Base-by-base conservation (phyloP, 1,140 invertebrate species). In the Scaptomyza graminum region DNA sequence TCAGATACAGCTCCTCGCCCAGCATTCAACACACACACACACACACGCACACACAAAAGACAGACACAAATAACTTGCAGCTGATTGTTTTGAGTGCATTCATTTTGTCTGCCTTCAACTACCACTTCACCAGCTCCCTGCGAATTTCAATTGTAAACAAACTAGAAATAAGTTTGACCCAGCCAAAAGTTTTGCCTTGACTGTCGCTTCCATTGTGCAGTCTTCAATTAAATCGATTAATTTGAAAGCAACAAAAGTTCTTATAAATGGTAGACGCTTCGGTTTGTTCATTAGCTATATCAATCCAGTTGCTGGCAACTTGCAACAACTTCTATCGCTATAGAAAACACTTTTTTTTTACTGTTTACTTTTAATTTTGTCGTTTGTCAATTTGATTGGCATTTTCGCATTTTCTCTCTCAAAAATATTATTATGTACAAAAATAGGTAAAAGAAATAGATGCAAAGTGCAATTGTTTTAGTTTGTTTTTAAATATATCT, bases 171-270 rank as follows among this genome's bases (percentile, higher is more conserved):
- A 72, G 55, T 67, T 59, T 37, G 37, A 43, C 60, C 56, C 55
- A 47, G 16, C 28, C n/a, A 49, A 75, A 81, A 81, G 46, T 83
- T 62, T 69, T 47, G n/a, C 56, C 55, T 80, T 34, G 34, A 18
- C 56, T 54, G 43, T 12, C 46, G 60, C 25, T 71, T 34, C 34
- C 57, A 49, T 72, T 67, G 49, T 55, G 41, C 49, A 73, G 51
- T 72, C 78, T 85, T 87, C 74, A 87, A 85, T 85, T 85, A 87
- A 85, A 85, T 87, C 82, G 82, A 85, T 85, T 85, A 85, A 88
- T 82, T 88, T 71, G 64, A 70, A 61, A 66, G 43, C 68, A 77
- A 73, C 69, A 67, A 67, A 34, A 63, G 28, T 66, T 66, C 47
- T 49, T 63, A 61, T 54, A 28, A 62, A 73, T 51, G 34, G 54